Conservation (phyloP, 1,140 invertebrate genomes). For the Lepidurus packardi region DNA sequence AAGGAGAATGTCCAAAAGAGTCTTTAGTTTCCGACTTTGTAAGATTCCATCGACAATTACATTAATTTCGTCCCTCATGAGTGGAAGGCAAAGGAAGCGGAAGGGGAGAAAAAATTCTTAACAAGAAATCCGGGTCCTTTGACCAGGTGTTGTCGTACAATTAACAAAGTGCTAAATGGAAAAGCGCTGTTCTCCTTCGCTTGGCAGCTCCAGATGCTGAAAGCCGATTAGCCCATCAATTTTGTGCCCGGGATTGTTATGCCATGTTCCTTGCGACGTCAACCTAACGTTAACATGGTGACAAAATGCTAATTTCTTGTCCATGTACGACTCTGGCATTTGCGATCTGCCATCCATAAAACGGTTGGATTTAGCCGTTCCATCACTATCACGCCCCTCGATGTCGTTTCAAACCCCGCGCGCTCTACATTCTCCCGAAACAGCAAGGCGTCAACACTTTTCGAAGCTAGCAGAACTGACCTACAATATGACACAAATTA, state of each 20-base stretch:
- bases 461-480: not conserved
- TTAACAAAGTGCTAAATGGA: conserved; percentile 22
- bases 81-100: conserved; percentile 3
- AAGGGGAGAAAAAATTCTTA: not conserved
- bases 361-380: not conserved
- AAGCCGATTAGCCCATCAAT: conserved; percentile 15
- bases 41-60: not conserved
- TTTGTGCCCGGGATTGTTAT: not conserved
- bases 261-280: conserved; percentile 5
- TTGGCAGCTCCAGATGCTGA: conserved; percentile 2
- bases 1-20: not conserved
- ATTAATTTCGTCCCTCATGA: not conserved
- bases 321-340: not conserved
- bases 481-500: no score
- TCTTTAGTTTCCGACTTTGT: not conserved
- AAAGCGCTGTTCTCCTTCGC: conserved; percentile 15
- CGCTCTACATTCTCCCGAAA: not conserved
- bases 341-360: not conserved
- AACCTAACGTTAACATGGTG: not conserved
- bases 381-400: not conserved
- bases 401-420: not conserved
- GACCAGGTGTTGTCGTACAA: conserved; percentile 9
- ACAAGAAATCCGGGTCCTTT: not conserved
- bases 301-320: conserved; percentile 19
- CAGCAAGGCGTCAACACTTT: not conserved